Evolutionary conservation across 1,140 invertebrate species (phyloP).

Genomic region (Pararge aegeria): DNA sequence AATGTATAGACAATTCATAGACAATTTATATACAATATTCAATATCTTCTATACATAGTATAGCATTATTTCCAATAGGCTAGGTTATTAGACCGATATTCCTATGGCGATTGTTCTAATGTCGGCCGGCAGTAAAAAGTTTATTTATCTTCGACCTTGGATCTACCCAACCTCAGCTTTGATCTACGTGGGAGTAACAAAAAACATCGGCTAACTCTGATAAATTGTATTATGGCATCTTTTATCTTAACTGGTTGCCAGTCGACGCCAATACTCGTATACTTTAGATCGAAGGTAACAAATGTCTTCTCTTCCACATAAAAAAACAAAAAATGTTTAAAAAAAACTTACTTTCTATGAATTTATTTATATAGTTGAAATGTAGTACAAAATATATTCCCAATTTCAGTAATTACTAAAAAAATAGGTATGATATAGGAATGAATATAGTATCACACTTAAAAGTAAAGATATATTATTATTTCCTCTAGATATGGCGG

Average conservation of each 20-base stretch:
- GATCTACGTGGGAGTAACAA: conserved; percentile 3
- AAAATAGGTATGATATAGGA: too few species aligned
- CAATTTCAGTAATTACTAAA: too few species aligned
- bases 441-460: too few species aligned
- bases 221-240: conserved; percentile 4
- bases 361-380: too few species aligned
- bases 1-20: too few species aligned
- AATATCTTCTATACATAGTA: too few species aligned
- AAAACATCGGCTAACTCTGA: conserved; percentile 8
- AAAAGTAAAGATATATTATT: too few species aligned
- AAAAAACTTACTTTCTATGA: too few species aligned
- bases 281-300: background rate
- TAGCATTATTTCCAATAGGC: background rate
- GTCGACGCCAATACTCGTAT: background rate
- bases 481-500: background rate
- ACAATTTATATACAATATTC: too few species aligned
- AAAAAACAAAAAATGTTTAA: too few species aligned
- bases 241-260: conserved; percentile 1
- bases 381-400: too few species aligned
- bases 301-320: too few species aligned
- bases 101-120: background rate
- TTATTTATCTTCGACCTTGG: conserved; percentile 12
- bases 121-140: background rate
- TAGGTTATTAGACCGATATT: background rate
- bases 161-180: background rate